phyloP scores from a whole-genome alignment of 2,113 vertebrate genomes.

The Rhabdornis inornatus region DNA sequence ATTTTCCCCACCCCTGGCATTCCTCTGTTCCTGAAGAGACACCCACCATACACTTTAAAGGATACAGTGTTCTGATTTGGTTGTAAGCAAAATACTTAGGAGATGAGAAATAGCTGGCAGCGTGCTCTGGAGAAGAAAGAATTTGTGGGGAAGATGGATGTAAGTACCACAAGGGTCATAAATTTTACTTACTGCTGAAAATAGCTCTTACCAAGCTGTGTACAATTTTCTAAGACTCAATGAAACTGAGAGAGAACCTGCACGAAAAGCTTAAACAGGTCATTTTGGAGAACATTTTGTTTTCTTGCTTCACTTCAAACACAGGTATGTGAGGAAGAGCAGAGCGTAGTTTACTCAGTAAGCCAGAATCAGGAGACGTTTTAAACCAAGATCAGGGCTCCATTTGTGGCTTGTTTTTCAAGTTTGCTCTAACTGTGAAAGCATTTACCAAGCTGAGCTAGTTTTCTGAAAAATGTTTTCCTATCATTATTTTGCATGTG shows the following conservation, averaged over 20 bases:
- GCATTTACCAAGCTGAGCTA: not conserved
- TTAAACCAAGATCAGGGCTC: not conserved
- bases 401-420: conserved; percentile 5
- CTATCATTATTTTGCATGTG: not conserved
- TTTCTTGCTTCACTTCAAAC: not conserved
- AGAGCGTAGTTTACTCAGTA: not conserved
- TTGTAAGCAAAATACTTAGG: not conserved
- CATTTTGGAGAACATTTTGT: not conserved
- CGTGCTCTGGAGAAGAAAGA: not conserved
- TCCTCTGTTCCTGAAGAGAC: not conserved
- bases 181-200: conserved; percentile 32
- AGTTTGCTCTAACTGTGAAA: not conserved
- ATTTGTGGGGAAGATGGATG: conserved; percentile 7
- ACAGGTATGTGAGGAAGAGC: not conserved
- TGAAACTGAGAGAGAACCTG: not conserved
- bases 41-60: not conserved
- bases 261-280: not conserved
- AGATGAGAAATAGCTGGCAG: conserved; percentile 19
- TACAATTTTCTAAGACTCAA: not conserved
- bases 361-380: not conserved
- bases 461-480: conserved; percentile 17
- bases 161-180: not conserved
- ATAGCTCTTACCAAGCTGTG: not conserved
- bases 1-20: not conserved
- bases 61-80: conserved; percentile 20